Percentiles rank a stretch among this genome's conserved stretches.
Conservation (phyloP, 2,797 vertebrate species). For the Enteromius trimaculatus region DNA sequence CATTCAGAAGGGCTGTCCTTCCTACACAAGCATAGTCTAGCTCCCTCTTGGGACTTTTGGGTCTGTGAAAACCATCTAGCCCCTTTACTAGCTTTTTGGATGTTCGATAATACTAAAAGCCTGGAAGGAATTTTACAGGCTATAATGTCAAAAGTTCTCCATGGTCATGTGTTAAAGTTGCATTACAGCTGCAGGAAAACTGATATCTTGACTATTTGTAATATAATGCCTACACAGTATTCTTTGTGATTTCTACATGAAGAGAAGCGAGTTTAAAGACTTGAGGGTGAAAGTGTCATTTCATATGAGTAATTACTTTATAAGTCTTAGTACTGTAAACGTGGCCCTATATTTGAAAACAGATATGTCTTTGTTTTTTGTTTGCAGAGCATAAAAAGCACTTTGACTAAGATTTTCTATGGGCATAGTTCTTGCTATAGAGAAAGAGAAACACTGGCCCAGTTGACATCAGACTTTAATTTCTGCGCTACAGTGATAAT, state of each 20-base stretch:
- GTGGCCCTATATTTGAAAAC: not conserved
- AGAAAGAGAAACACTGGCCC: conserved; percentile 18
- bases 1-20: conserved; percentile 60
- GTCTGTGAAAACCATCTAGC: conserved; percentile 50
- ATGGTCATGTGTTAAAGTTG: not conserved
- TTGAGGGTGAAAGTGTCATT: not conserved
- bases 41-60: conserved; percentile 24
- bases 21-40: not conserved
- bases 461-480: conserved; percentile 29
- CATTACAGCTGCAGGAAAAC: not conserved
- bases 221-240: not conserved
- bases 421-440: not conserved
- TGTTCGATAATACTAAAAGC: not conserved
- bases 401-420: not conserved
- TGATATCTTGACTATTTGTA: not conserved
- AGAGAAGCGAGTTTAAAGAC: not conserved
- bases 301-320: not conserved
- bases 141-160: not conserved
- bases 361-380: not conserved
- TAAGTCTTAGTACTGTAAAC: not conserved
- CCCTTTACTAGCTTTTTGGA: conserved; percentile 10
- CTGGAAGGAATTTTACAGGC: conserved; percentile 5
- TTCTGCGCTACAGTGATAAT: conserved; percentile 26
- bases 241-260: not conserved
- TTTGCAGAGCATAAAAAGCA: not conserved